phyloP scores from a whole-genome alignment of 37 sponge, comb jelly and placozoan species.

The Dysidea cf. avara region DNA sequence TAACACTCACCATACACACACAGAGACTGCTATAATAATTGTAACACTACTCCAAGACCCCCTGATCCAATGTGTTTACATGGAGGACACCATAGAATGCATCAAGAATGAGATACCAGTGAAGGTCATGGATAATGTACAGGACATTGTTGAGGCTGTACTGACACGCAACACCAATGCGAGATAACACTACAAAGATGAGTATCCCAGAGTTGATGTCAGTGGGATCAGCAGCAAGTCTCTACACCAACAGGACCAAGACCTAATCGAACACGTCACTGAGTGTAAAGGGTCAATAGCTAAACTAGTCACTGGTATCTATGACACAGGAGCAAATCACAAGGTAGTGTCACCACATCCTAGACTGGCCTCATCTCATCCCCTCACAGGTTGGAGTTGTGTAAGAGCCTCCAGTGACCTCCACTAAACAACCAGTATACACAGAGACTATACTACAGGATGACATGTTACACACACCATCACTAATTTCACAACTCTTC shows the following conservation, averaged over 20 bases:
- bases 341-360: too few relatives aligned
- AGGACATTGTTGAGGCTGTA: slow-evolving; percentile 43
- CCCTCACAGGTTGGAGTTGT: too few relatives aligned
- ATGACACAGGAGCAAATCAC: not conserved
- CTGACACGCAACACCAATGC: slow-evolving; percentile 8
- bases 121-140: slow-evolving; percentile 13
- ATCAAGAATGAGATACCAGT: slow-evolving; percentile 53
- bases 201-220: slow-evolving; percentile 54
- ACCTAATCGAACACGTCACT: slow-evolving; percentile 73
- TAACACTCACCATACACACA: not conserved
- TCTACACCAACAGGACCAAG: slow-evolving; percentile 35
- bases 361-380: too few relatives aligned
- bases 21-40: slow-evolving; percentile 35
- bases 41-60: slow-evolving; percentile 32
- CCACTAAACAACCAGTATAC: too few relatives aligned
- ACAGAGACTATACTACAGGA: too few relatives aligned
- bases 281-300: slow-evolving; percentile 35
- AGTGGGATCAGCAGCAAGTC: not conserved
- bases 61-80: slow-evolving; percentile 34
- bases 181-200: slow-evolving; percentile 55
- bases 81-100: slow-evolving; percentile 64
- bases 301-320: slow-evolving; percentile 22
- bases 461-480: too few relatives aligned
- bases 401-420: too few relatives aligned
- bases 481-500: too few relatives aligned